These are phyloP conservation scores for Nematostella vectensis DNA, from an alignment of 92 coral and sea anemone species.

Conservation along the genomic window DNA sequence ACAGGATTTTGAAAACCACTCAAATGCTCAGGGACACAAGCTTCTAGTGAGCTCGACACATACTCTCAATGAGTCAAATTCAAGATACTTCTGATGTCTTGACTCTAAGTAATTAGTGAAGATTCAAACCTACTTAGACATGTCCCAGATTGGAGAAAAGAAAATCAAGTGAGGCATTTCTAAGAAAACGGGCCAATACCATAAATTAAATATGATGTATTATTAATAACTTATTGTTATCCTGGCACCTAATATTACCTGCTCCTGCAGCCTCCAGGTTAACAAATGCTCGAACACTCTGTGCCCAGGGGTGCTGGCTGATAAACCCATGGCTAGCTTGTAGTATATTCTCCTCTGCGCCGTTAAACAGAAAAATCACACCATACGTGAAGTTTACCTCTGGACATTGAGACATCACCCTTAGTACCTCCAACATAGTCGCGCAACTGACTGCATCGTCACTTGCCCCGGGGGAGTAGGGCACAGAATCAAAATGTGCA, in stretches of 20 bases:
- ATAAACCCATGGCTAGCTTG: slow-evolving; percentile 99
- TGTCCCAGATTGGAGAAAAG: too few relatives aligned
- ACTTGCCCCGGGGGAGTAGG: slow-evolving; percentile 79
- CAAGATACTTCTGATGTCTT: too few relatives aligned
- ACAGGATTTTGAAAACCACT: too few relatives aligned
- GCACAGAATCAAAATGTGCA: slow-evolving; percentile 91
- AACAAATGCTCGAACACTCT: slow-evolving; percentile 65
- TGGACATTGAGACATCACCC: slow-evolving; percentile 60
- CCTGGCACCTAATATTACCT: slow-evolving; percentile 46
- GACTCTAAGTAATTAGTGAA: too few relatives aligned
- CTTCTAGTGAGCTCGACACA: too few relatives aligned
- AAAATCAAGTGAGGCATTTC: too few relatives aligned
- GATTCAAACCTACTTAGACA: too few relatives aligned
- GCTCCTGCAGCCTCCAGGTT: slow-evolving; percentile 98
- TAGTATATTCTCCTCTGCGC: slow-evolving; percentile 91
- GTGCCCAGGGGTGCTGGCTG: slow-evolving; percentile 88
- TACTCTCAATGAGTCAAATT: too few relatives aligned
- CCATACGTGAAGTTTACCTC: slow-evolving; percentile 43
- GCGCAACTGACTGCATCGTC: slow-evolving; percentile 98
- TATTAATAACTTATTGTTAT: too few relatives aligned
- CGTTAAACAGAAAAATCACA: slow-evolving; percentile 82
- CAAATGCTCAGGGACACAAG: too few relatives aligned
- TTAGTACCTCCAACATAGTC: slow-evolving; percentile 81
- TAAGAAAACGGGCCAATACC: too few relatives aligned
- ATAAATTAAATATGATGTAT: too few relatives aligned